Percentiles rank a stretch among this genome's conserved stretches.
These are phyloP conservation scores for Pseudobourletiella spinata DNA, from an alignment of 1,140 invertebrate species.

Conservation along the genomic window DNA sequence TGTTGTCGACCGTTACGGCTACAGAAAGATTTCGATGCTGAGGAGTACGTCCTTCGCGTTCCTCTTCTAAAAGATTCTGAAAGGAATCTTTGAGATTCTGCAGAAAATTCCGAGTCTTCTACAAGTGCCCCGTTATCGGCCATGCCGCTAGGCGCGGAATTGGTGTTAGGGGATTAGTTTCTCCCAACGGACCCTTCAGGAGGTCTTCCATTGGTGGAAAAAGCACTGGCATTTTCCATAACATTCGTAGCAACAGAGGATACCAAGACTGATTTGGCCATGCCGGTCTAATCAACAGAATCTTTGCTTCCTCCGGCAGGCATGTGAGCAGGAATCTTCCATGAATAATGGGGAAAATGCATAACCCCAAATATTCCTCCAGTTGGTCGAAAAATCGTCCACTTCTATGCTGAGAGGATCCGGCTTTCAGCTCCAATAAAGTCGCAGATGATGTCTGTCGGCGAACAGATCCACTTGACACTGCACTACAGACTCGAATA, in stretches of 20 bases:
- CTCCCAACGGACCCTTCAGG: neutral
- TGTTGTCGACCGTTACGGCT: neutral
- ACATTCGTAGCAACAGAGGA: neutral
- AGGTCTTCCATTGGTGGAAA: neutral
- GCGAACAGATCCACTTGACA: constrained; percentile 20
- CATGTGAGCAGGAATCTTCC: neutral
- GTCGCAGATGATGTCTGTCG: neutral
- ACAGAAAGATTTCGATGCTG: constrained; percentile 1
- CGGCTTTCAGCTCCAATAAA: constrained; percentile 18
- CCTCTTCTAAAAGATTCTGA: neutral
- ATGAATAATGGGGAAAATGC: constrained; percentile 22
- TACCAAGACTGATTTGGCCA: constrained; percentile 19
- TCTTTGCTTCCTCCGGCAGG: neutral
- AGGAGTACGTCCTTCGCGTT: neutral
- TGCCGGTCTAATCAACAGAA: constrained; percentile 14
- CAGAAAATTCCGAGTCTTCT: neutral
- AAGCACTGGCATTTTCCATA: neutral
- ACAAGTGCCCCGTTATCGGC: constrained; percentile 11
- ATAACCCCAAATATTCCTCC: neutral
- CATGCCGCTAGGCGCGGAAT: constrained; percentile 9
- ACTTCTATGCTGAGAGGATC: neutral
- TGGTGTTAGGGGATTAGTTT: neutral
- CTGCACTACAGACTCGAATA: neutral
- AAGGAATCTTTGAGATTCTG: neutral
- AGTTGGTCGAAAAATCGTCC: constrained; percentile 4